Evolutionary conservation across 2,113 vertebrate genomes (phyloP).

Genomic region (Crotalus viridis): DNA sequence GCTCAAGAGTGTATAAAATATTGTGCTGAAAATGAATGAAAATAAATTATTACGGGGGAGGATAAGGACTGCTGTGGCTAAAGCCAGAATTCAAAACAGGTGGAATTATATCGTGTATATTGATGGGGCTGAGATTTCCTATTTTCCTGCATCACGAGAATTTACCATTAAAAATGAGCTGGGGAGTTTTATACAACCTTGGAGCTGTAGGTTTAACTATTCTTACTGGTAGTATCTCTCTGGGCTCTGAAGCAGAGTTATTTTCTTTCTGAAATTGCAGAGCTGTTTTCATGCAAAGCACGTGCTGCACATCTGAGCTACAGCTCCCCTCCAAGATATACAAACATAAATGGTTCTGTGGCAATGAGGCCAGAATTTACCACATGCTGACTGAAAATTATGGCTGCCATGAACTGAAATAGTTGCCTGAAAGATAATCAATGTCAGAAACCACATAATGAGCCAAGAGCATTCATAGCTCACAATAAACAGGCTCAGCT

Average conservation of each 20-base stretch:
- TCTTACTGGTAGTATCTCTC: not conserved
- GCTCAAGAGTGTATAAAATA: not conserved
- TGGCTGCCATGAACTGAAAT: not conserved
- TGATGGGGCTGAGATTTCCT: not conserved
- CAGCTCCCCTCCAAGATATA: not conserved
- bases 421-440: not conserved
- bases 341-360: not conserved
- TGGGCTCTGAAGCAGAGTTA: not conserved
- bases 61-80: not conserved
- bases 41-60: not conserved
- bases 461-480: not conserved
- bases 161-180: not conserved
- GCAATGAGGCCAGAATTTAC: not conserved
- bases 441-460: not conserved
- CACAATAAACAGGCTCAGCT: not conserved
- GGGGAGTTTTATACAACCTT: not conserved
- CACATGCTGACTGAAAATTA: not conserved
- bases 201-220: not conserved
- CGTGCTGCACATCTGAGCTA: not conserved
- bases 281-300: not conserved
- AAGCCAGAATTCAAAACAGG: not conserved
- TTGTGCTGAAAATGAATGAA: not conserved
- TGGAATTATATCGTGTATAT: not conserved
- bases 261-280: not conserved
- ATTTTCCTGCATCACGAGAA: not conserved